Percentiles rank a stretch among this genome's conserved stretches.
Conservation (phyloP, 2,888 invertebrate genomes). For the Stomorhina lunata region DNA sequence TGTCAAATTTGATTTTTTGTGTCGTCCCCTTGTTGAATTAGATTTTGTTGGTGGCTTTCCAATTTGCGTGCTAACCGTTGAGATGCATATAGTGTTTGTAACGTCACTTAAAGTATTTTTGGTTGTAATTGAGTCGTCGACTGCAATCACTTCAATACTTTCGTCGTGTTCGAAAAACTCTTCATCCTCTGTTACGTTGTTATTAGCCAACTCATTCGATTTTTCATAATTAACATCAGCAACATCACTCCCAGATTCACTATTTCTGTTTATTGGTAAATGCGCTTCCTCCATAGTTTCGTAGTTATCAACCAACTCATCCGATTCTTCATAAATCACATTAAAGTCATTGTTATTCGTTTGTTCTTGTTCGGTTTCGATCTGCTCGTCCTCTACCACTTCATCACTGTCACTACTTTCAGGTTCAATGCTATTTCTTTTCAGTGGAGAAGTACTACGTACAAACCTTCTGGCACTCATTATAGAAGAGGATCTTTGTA, state of each 20-base stretch:
- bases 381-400: background rate
- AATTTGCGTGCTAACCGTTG: background rate
- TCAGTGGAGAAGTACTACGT: slow-evolving; percentile 18
- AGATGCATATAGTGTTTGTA: background rate
- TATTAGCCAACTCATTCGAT: background rate
- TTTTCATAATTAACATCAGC: too few species aligned
- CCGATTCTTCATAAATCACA: background rate
- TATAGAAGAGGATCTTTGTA: slow-evolving; percentile 16
- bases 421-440: background rate
- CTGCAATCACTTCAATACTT: slow-evolving; percentile 8
- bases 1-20: background rate
- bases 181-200: background rate
- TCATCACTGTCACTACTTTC: background rate
- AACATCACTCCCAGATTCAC: too few species aligned
- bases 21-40: background rate
- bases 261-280: too few species aligned
- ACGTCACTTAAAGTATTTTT: slow-evolving; percentile 10
- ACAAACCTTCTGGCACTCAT: background rate
- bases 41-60: background rate
- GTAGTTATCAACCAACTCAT: background rate
- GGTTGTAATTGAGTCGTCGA: background rate
- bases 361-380: background rate
- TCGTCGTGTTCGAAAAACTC: slow-evolving; percentile 22
- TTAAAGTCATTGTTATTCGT: background rate
- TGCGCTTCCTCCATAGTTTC: background rate